A percentile compares a stretch with the other conserved stretches of the same genome.
phyloP scores from a whole-genome alignment of 1,140 invertebrate species.

The Lepidostoma basale region DNA sequence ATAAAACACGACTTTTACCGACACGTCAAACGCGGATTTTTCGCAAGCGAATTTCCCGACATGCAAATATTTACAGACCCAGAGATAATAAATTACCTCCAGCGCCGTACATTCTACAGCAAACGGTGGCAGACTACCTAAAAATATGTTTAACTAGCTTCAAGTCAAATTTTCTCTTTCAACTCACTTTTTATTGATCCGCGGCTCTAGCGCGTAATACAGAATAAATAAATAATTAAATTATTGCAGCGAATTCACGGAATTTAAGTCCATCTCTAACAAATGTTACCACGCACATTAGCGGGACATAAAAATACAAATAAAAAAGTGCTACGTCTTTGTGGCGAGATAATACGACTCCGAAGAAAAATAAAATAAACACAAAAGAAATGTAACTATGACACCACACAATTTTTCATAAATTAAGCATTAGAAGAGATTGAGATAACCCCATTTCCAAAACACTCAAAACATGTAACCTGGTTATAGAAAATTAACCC shows the following conservation, averaged over 20 bases:
- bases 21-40: background rate
- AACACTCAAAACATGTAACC: too few species aligned
- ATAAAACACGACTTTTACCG: background rate
- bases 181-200: too few species aligned
- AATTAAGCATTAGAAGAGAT: too few species aligned
- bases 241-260: background rate
- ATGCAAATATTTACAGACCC: background rate
- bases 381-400: too few species aligned
- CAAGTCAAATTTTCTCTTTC: background rate
- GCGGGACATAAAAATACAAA: too few species aligned
- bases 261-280: background rate
- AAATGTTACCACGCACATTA: too few species aligned
- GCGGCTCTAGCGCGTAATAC: too few species aligned
- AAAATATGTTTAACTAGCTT: background rate
- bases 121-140: background rate
- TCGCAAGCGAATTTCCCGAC: background rate
- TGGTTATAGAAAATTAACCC: too few species aligned
- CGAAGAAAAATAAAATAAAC: too few species aligned
- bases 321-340: background rate
- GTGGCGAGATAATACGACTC: background rate
- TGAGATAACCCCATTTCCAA: too few species aligned
- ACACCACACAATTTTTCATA: too few species aligned
- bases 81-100: background rate
- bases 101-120: background rate
- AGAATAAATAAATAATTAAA: background rate